Conservation (phyloP, 2,113 vertebrate species). For the Hypomesus transpacificus region DNA sequence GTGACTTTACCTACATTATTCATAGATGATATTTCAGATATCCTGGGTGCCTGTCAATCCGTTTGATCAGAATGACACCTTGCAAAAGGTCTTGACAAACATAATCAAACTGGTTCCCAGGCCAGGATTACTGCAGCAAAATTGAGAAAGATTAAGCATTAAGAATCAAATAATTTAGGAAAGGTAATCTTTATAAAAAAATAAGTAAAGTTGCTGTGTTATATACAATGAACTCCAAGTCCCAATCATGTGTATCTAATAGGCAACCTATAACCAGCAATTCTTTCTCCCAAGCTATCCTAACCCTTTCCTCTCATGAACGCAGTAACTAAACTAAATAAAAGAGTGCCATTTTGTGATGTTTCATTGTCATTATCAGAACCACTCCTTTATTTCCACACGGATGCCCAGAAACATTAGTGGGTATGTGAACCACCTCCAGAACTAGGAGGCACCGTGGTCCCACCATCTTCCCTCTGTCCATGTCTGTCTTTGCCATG, state of each 20-base stretch:
- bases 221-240: slow-evolving; percentile 47
- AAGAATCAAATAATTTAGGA: slow-evolving; percentile 54
- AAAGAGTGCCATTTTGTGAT: slow-evolving; percentile 49
- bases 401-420: slow-evolving; percentile 34
- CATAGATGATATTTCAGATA: neutral
- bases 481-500: slow-evolving; percentile 75
- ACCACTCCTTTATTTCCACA: slow-evolving; percentile 22
- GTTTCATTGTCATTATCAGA: slow-evolving; percentile 34
- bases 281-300: slow-evolving; percentile 6
- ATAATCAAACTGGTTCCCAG: neutral
- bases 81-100: neutral
- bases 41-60: neutral
- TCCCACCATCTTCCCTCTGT: slow-evolving; percentile 68
- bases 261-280: neutral
- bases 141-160: slow-evolving; percentile 29
- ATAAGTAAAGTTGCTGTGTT: slow-evolving; percentile 29
- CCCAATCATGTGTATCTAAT: neutral
- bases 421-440: slow-evolving; percentile 59
- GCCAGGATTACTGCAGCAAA: slow-evolving; percentile 10
- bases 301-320: slow-evolving; percentile 24
- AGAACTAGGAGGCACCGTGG: slow-evolving; percentile 61
- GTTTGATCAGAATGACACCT: neutral
- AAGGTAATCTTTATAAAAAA: slow-evolving; percentile 28
- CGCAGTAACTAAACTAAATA: slow-evolving; percentile 50
- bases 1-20: neutral